These are phyloP conservation scores for Centropus bengalensis DNA, from an alignment of 2,113 vertebrate species.

Conservation along the genomic window DNA sequence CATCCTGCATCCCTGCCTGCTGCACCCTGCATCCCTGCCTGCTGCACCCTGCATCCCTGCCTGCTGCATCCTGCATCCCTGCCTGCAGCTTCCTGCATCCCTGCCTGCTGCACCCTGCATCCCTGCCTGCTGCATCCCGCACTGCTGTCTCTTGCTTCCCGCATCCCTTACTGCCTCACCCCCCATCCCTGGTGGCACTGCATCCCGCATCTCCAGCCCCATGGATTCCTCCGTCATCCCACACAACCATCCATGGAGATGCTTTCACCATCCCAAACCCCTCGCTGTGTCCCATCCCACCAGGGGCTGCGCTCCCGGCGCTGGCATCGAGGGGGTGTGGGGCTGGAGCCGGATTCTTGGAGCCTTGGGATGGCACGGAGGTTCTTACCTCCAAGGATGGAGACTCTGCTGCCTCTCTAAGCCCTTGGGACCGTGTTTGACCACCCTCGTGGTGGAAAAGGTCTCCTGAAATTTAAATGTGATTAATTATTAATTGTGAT, in stretches of 20 bases:
- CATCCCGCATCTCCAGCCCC: neutral
- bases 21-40: fast-evolving
- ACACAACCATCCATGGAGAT: fast-evolving
- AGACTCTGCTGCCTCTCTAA: fast-evolving
- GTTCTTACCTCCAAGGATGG: neutral
- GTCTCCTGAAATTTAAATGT: neutral
- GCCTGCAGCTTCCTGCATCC: fast-evolving
- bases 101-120: neutral
- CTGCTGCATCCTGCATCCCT: neutral
- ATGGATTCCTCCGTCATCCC: neutral
- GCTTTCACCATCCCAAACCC: neutral
- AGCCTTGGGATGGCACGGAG: fast-evolving
- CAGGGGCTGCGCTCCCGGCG: fast-evolving
- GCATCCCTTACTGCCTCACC: neutral
- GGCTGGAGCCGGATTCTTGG: fast-evolving
- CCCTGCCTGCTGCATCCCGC: no score
- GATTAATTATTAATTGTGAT: neutral
- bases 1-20: fast-evolving
- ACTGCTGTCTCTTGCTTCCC: neutral
- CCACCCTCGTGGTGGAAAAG: neutral
- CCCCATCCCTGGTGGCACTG: no score
- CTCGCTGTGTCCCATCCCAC: fast-evolving
- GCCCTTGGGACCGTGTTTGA: neutral
- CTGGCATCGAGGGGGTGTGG: fast-evolving
- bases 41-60: no score